These are phyloP conservation scores for Cygnus atratus DNA, from an alignment of 2,113 vertebrate genomes.

Conservation along the genomic window DNA sequence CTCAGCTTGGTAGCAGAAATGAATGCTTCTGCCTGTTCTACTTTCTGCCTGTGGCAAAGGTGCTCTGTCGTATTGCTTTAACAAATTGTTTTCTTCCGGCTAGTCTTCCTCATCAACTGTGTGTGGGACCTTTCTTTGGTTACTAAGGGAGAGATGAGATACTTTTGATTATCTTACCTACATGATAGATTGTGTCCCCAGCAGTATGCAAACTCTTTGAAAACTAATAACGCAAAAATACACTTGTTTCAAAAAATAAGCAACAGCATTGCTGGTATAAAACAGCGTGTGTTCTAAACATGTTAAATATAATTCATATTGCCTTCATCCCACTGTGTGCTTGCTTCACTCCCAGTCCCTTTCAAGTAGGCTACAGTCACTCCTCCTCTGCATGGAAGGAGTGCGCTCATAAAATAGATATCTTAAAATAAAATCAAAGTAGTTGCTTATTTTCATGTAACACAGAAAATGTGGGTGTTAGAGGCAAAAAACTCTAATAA, in stretches of 20 bases:
- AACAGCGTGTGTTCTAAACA: background rate
- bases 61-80: background rate
- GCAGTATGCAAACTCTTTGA: background rate
- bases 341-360: background rate
- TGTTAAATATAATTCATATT: conserved; percentile 1
- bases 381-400: conserved; percentile 10
- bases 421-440: background rate
- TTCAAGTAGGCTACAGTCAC: background rate
- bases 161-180: background rate
- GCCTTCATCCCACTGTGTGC: background rate
- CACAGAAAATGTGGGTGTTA: background rate
- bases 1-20: background rate
- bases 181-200: background rate
- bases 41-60: background rate
- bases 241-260: background rate
- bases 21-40: background rate
- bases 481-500: background rate
- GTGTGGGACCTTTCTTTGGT: background rate
- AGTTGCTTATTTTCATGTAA: conserved; percentile 12
- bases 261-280: background rate
- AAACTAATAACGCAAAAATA: background rate
- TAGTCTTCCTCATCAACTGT: background rate
- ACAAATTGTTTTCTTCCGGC: background rate
- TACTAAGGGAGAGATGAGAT: background rate
- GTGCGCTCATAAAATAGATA: background rate